Percentiles rank a stretch among this genome's conserved stretches.
These are phyloP conservation scores for Liodrosophila aerea DNA, from an alignment of 2,888 invertebrate species.

Conservation along the genomic window DNA sequence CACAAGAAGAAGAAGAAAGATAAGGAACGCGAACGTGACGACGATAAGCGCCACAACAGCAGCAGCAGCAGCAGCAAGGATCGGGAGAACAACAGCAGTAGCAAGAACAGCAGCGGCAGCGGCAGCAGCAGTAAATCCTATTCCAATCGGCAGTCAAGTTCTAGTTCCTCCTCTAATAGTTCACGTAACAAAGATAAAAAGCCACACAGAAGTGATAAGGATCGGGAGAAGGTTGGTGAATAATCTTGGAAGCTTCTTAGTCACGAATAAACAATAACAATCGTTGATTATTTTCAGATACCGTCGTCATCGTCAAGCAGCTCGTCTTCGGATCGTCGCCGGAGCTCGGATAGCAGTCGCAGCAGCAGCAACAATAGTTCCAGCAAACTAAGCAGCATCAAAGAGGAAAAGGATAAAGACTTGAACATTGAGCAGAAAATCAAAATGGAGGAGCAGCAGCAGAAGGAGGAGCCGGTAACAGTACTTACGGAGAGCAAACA, in stretches of 20 bases:
- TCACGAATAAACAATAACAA: not conserved
- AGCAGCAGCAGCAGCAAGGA: constrained; percentile 38
- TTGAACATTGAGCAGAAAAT: constrained; percentile 39
- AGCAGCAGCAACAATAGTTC: constrained; percentile 69
- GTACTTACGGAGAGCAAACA: constrained; percentile 49
- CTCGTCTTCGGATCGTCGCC: constrained; percentile 69
- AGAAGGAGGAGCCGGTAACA: constrained; percentile 15
- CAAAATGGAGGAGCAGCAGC: constrained; percentile 27
- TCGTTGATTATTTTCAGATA: constrained; percentile 31
- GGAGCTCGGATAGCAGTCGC: constrained; percentile 80
- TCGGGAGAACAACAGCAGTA: constrained; percentile 30
- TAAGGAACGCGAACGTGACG: constrained; percentile 77
- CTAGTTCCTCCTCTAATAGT: constrained; percentile 53
- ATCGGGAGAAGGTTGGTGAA: constrained; percentile 41
- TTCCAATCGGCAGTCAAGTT: constrained; percentile 47
- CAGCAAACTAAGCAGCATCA: constrained; percentile 35
- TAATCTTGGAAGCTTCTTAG: too few species aligned
- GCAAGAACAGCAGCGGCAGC: constrained; percentile 20
- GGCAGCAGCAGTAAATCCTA: constrained; percentile 49
- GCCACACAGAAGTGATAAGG: constrained; percentile 52
- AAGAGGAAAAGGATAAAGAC: constrained; percentile 41
- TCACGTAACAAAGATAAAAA: constrained; percentile 69
- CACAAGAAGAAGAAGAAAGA: constrained; percentile 82
- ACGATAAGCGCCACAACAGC: constrained; percentile 52
- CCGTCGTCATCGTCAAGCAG: constrained; percentile 63